Percentiles rank a stretch among this genome's conserved stretches.
These are phyloP conservation scores for Mustela erminea DNA, from an alignment of 2,797 vertebrate species.

Conservation along the genomic window DNA sequence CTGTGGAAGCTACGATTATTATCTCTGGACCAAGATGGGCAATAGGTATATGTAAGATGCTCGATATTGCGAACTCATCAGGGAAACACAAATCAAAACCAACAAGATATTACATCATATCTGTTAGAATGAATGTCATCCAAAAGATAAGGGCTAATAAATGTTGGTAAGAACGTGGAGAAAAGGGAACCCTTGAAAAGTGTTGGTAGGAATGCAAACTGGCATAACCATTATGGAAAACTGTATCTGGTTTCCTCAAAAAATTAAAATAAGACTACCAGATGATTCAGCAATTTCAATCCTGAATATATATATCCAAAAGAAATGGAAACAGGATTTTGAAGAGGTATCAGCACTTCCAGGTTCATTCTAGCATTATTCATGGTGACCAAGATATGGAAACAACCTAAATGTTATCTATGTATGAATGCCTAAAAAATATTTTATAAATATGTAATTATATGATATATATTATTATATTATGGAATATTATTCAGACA, in stretches of 20 bases:
- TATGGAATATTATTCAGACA: not conserved
- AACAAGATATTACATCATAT: not conserved
- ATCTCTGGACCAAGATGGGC: not conserved
- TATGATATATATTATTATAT: not conserved
- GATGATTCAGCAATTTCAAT: not conserved
- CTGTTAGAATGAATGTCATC: not conserved
- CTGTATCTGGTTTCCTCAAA: not conserved
- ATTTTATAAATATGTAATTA: no score
- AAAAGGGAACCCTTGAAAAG: not conserved
- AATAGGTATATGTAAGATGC: not conserved
- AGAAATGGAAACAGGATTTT: not conserved
- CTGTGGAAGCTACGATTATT: not conserved
- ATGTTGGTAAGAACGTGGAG: not conserved
- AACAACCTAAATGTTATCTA: not conserved
- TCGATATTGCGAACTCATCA: not conserved
- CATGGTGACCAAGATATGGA: not conserved
- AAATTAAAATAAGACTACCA: not conserved
- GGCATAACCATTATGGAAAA: not conserved
- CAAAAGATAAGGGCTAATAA: not conserved
- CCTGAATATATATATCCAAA: not conserved
- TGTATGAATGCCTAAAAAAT: not conserved
- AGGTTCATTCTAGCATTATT: not conserved
- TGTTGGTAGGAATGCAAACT: not conserved
- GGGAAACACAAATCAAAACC: not conserved
- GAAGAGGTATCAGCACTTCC: not conserved